phyloP scores from a whole-genome alignment of 2,797 vertebrate species.

The Gobionotothen gibberifrons region DNA sequence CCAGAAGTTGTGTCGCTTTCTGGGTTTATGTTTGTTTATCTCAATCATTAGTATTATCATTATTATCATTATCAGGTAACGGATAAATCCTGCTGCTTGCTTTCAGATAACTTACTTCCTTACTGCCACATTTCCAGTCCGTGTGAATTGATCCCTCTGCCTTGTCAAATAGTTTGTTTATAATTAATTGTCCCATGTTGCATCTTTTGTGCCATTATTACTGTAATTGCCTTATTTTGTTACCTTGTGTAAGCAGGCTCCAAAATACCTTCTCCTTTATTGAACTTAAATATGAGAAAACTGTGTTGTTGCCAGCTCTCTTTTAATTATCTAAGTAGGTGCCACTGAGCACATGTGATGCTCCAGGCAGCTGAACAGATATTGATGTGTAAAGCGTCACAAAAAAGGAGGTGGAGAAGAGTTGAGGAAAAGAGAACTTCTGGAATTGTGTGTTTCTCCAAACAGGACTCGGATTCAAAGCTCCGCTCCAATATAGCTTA shows the following conservation, averaged over 20 bases:
- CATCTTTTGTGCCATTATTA: conserved; percentile 16
- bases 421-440: conserved; percentile 43
- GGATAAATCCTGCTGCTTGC: conserved; percentile 19
- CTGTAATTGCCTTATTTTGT: conserved; percentile 20
- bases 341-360: conserved; percentile 28
- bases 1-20: no score
- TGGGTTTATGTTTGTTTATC: conserved; percentile 16
- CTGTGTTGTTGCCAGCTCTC: conserved; percentile 16
- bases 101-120: conserved; percentile 37
- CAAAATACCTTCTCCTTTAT: conserved; percentile 33
- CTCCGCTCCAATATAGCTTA: conserved; percentile 46
- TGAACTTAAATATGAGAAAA: conserved; percentile 35
- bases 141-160: conserved; percentile 24
- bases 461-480: conserved; percentile 58
- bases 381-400: conserved; percentile 40
- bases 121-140: conserved; percentile 19
- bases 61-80: conserved; percentile 28
- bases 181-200: conserved; percentile 22
- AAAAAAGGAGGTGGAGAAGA: conserved; percentile 31
- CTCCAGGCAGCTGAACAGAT: conserved; percentile 36
- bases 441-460: conserved; percentile 50
- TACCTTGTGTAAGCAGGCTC: conserved; percentile 12
- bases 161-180: conserved; percentile 30
- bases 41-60: neutral
- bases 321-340: conserved; percentile 45